Evolutionary conservation across 2,113 vertebrate species (phyloP).

Genomic region (Bufo gargarizans): DNA sequence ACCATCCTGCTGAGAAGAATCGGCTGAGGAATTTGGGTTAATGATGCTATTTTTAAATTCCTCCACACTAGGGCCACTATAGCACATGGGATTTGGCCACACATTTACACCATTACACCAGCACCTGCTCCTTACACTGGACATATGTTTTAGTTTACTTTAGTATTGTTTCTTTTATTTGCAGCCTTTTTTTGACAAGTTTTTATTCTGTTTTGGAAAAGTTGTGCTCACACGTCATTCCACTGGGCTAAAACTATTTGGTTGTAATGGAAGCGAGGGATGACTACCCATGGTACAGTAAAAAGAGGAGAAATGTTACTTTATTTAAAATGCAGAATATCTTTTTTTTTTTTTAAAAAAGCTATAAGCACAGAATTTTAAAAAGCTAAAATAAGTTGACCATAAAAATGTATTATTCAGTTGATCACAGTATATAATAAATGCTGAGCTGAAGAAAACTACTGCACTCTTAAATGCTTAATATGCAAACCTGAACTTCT

Average conservation of each 20-base stretch:
- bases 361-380: not conserved
- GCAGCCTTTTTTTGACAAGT: not conserved
- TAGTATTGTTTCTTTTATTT: not conserved
- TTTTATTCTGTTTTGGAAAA: not conserved
- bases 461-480: not conserved
- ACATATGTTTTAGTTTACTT: not conserved
- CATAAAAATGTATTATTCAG: conserved; percentile 15
- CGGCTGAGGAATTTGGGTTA: conserved; percentile 30
- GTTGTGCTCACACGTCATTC: not conserved
- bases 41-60: conserved; percentile 44
- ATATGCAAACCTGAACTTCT: not conserved
- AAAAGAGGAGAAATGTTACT: not conserved
- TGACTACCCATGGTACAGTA: not conserved
- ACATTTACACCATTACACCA: conserved; percentile 1
- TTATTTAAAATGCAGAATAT: not conserved
- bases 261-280: not conserved
- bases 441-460: conserved; percentile 8
- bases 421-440: not conserved
- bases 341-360: not conserved
- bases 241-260: not conserved
- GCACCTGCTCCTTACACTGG: not conserved
- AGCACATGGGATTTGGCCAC: not conserved
- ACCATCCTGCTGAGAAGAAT: conserved; percentile 55
- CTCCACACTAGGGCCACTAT: not conserved
- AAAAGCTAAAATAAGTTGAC: not conserved